Evolutionary conservation across 2,888 invertebrate species (phyloP).

Genomic region (Ophraella communa): DNA sequence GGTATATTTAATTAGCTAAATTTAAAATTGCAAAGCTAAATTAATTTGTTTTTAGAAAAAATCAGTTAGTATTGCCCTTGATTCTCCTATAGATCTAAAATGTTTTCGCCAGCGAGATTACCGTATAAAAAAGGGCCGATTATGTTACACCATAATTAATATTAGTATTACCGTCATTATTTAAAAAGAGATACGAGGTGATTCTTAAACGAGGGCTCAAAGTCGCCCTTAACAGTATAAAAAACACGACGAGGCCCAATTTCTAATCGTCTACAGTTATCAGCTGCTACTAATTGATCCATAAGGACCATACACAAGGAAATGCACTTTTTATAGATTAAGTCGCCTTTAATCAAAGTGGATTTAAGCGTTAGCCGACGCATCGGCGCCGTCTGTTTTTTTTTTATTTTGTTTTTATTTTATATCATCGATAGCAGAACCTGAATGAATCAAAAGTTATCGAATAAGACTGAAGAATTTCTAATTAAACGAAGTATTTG

Average conservation of each 20-base stretch:
- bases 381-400: slow-evolving; percentile 29
- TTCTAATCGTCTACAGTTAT: slow-evolving; percentile 34
- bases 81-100: no score
- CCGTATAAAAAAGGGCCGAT: neutral
- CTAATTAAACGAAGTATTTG: neutral
- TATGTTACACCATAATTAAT: neutral
- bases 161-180: neutral
- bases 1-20: no score
- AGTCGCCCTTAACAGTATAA: neutral
- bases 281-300: slow-evolving; percentile 46
- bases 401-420: neutral
- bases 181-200: neutral
- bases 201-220: neutral
- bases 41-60: no score
- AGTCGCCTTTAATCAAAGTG: slow-evolving; percentile 36
- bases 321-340: slow-evolving; percentile 45
- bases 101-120: no score
- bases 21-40: no score
- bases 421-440: neutral
- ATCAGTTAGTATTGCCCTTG: no score
- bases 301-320: slow-evolving; percentile 46
- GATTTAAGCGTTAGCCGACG: slow-evolving; percentile 33
- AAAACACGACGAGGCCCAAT: slow-evolving; percentile 6
- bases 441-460: neutral
- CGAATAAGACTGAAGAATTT: neutral